Percentiles rank a stretch among this genome's conserved stretches.
Conservation (phyloP, 2,888 invertebrate genomes). For the Rutpela maculata region DNA sequence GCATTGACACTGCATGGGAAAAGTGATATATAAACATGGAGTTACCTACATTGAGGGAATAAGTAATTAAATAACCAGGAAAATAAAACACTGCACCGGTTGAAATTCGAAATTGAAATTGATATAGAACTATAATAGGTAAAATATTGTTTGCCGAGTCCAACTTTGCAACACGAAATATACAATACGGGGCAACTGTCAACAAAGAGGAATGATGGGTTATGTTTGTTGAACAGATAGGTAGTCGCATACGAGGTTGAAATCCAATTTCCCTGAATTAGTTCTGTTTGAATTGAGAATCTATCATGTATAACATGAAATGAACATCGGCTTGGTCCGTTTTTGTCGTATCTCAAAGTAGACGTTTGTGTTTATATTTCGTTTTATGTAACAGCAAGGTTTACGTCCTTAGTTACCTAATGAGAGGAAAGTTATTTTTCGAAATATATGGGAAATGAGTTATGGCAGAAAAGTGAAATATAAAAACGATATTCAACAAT, state of each 20-base stretch:
- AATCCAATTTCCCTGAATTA: slow-evolving; percentile 69
- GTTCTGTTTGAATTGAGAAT: slow-evolving; percentile 69
- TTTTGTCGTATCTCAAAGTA: slow-evolving; percentile 58
- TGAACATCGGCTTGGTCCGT: slow-evolving; percentile 62
- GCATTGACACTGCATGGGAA: not conserved
- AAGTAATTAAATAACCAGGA: not conserved
- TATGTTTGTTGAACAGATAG: slow-evolving; percentile 62
- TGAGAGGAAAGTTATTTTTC: not conserved
- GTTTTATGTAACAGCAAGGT: slow-evolving; percentile 7
- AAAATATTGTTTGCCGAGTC: slow-evolving; percentile 44
- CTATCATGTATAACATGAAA: slow-evolving; percentile 66
- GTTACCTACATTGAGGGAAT: not conserved
- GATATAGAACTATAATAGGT: slow-evolving; percentile 33
- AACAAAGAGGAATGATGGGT: slow-evolving; percentile 64
- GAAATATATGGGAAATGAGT: not conserved
- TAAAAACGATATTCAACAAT: too few species aligned
- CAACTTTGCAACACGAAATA: slow-evolving; percentile 45
- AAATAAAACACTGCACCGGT: not conserved
- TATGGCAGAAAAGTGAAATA: too few species aligned
- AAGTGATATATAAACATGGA: slow-evolving; percentile 8
- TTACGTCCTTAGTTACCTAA: not conserved
- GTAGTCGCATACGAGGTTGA: slow-evolving; percentile 61
- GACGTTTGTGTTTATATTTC: slow-evolving; percentile 40
- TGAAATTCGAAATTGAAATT: slow-evolving; percentile 37
- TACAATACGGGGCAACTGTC: slow-evolving; percentile 54